Percentiles rank a stretch among this genome's conserved stretches.
Evolutionary conservation across 2,113 vertebrate genomes (phyloP).

Genomic region (Elanoides forficatus): DNA sequence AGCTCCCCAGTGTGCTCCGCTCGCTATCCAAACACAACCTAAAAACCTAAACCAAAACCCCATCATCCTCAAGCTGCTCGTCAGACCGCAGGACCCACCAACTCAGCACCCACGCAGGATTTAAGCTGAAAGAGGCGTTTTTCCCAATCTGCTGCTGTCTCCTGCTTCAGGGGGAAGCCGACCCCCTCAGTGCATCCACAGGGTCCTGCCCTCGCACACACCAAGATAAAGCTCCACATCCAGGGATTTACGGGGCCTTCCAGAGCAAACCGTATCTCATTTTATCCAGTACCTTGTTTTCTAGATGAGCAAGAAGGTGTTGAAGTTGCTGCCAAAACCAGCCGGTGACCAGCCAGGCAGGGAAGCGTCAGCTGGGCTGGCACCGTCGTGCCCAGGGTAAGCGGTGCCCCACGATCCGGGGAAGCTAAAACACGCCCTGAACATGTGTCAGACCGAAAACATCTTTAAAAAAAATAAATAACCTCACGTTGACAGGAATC

Average conservation of each 20-base stretch:
- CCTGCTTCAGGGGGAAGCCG: neutral
- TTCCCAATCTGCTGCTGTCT: neutral
- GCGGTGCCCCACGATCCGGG: accelerated
- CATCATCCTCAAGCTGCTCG: neutral
- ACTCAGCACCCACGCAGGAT: neutral
- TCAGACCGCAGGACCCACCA: accelerated
- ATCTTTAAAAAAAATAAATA: neutral
- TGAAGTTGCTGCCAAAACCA: neutral
- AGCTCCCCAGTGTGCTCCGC: neutral
- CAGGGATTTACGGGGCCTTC: neutral
- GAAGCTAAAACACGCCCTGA: neutral
- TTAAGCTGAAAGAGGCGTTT: neutral
- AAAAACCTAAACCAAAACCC: neutral
- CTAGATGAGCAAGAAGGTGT: neutral
- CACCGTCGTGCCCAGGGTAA: neutral
- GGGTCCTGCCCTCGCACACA: neutral
- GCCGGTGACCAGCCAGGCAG: neutral
- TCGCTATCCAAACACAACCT: neutral
- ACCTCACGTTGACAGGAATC: neutral
- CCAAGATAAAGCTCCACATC: neutral
- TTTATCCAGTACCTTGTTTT: neutral
- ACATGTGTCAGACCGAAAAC: neutral
- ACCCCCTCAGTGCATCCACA: neutral
- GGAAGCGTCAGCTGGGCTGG: neutral
- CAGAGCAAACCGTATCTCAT: accelerated